Evolutionary conservation across 1,140 invertebrate species (phyloP), one percentile per base, ranked within the genome.

Genomic region (Riptortus pedestris): DNA sequence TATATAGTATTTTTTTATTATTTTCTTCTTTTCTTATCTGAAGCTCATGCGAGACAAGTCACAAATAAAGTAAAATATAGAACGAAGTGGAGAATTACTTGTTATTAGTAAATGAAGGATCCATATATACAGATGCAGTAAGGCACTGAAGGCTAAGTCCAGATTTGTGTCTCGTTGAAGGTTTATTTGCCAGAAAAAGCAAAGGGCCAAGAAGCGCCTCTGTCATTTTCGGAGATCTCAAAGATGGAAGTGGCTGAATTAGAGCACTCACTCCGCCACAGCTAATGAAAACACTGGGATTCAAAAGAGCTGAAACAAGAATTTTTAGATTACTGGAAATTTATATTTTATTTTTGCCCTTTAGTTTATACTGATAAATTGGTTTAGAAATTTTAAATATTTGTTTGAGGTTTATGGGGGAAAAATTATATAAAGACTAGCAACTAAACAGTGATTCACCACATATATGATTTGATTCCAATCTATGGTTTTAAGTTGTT

Each of bases 181-280:
- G 92, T 74, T 85, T 84, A 73, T 93, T 90, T n/a, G 96, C 78
- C 16, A 95, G 79, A 72, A 86, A 86, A 22, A 96, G 76, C n/a
- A 96, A 75, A 5, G 91, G 86, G 0, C 88, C 90, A 59, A 93
- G 83, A 0, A 96, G 78, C 4, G 90, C 86, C 74, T 97, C 93
- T 58, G 79, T 75, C 72, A 77, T 74, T 43, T 69, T 69, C 26
- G 67, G 62, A 48, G 67, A 66, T 12, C 85, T 83, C 71, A 90
- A 87, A 26, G 80, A 79, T 1, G 87, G 84, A 26, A 91, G 79
- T 71, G 89, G 90, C 60, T 88, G 80, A 0, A 90, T 83, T 11
- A 96, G 80, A 5, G 90, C 85, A 16, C 82, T 83, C 14, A 95
- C 84, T 7, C 91, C 93, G 28, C 90, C 90, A 72, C 87, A 88